Evolutionary conservation across 2,797 vertebrate genomes (phyloP).

Genomic region (Halcyon smyrnensis): DNA sequence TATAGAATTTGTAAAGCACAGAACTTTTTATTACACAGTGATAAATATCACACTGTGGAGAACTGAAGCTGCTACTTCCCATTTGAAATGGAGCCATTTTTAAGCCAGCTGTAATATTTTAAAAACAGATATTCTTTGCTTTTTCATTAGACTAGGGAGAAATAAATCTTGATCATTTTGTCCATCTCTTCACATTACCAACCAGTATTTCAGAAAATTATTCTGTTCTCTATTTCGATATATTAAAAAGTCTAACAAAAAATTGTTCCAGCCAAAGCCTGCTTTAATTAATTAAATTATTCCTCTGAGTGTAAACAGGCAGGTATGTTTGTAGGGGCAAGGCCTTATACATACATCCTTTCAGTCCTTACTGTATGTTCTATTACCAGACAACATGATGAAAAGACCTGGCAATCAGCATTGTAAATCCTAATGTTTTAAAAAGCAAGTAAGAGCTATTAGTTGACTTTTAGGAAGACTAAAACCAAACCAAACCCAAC

Average conservation of each 20-base stretch:
- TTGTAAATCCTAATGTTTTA: background rate
- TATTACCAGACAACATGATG: background rate
- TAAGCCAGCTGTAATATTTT: background rate
- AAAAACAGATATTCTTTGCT: background rate
- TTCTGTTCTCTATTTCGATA: background rate
- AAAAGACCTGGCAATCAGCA: background rate
- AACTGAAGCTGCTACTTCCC: background rate
- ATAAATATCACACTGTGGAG: background rate
- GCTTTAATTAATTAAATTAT: background rate
- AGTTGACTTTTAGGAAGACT: background rate
- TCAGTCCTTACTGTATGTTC: background rate
- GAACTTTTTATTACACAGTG: conserved; percentile 9
- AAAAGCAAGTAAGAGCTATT: background rate
- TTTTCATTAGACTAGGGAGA: background rate
- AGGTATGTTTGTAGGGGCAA: background rate
- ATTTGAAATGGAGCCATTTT: background rate
- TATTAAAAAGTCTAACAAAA: background rate
- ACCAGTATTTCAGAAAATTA: background rate
- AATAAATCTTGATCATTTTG: background rate
- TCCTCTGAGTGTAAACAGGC: background rate
- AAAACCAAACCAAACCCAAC: too few species aligned
- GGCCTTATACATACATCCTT: fast-evolving
- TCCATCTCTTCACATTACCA: background rate
- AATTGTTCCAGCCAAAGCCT: background rate
- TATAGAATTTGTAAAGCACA: conserved; percentile 5